Evolutionary conservation across 1,140 invertebrate species (phyloP), one percentile per base, ranked within the genome.

Genomic region (Dinothrombium tinctorium): DNA sequence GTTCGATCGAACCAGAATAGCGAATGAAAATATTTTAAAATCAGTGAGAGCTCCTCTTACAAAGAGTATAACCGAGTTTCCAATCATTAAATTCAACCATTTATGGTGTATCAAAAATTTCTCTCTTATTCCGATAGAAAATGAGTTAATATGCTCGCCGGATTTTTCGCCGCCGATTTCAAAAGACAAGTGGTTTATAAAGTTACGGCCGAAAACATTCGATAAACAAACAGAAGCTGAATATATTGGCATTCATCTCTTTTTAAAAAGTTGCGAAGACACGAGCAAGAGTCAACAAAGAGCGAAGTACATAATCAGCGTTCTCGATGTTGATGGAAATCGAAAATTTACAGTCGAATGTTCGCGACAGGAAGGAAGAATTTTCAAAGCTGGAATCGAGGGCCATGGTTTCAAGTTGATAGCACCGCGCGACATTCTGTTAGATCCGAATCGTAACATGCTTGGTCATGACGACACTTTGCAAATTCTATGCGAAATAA

Each of bases 161-260:
- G 19, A 39, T 39, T 39, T 39, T 29, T 15, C n/a, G 6, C 37
- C 37, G 11, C 37, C 37, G 2, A 26, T 11, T 26, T 29, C 37
- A 2, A 39, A 39, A 19, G 37, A 39, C 15, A 26, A 28, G 12
- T 39, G 37, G 37, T 39, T 39, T 15, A 28, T 39, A 25, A 39
- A 39, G 22, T 19, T 39, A 21, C 25, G 37, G 17, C 26, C 26
- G 5, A 39, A 29, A 25, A 19, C 37, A 12, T n/a, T 39, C 5
- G 37, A 39, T 26, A 25, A 39, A 25, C 11, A n/a, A 26, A 5
- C 23, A 14, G 37, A 21, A 2, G 19, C 20, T 15, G 37, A 39
- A 11, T 39, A 39, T 19, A 39, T 39, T 29, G 37, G 37, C 3
- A 29, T 39, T 25, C 37, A 39, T 39, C 23, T 39, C 4, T 39